Conservation (phyloP, 1,140 invertebrate genomes). For the fruit fly (Drosophila melanogaster) region Release_6_plus_ISO1_MT NT_037436.4:2019001-2019500, state of each 20-base stretch:
- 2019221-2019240: slow-evolving; percentile 10
- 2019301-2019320: slow-evolving; percentile 23
- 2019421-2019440: slow-evolving; percentile 61
- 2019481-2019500: slow-evolving; percentile 26
- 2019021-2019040: slow-evolving; percentile 7
- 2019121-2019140: slow-evolving; percentile 65
- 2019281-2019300: slow-evolving; percentile 39
- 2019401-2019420: slow-evolving; percentile 66
- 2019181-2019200: slow-evolving; percentile 18
- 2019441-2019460: slow-evolving; percentile 65
- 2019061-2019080: slow-evolving; percentile 14
- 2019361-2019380: slow-evolving; percentile 76
- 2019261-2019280: slow-evolving; percentile 5
- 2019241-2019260: slow-evolving; percentile 4
- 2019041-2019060: not conserved
- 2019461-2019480: slow-evolving; percentile 28
- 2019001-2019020: slow-evolving; percentile 7
- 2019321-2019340: slow-evolving; percentile 29
- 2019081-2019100: slow-evolving; percentile 44
- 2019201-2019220: slow-evolving; percentile 62
- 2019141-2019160: slow-evolving; percentile 44
- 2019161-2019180: slow-evolving; percentile 63
- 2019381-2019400: slow-evolving; percentile 59
- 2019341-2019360: slow-evolving; percentile 38
- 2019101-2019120: slow-evolving; percentile 58